A percentile compares a stretch with the other conserved stretches of the same genome.
phyloP scores from a whole-genome alignment of 2,113 vertebrate species.

The Pardalotus punctatus region DNA sequence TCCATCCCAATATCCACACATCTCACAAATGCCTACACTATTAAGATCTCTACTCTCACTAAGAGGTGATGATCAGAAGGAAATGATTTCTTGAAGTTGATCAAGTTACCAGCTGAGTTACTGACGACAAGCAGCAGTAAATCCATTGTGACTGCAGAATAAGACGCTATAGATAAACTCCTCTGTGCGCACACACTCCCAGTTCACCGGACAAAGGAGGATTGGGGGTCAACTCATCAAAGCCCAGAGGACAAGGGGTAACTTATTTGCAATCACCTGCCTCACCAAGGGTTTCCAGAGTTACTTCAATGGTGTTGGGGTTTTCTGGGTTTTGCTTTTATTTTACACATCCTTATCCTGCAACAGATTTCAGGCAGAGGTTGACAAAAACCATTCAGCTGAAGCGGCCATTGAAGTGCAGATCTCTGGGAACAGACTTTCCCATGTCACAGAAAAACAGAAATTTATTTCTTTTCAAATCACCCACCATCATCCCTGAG shows the following conservation, averaged over 20 bases:
- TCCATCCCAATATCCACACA: not conserved
- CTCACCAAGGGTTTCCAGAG: not conserved
- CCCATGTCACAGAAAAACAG: not conserved
- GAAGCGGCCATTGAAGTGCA: not conserved
- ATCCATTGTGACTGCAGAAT: not conserved
- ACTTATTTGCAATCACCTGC: not conserved
- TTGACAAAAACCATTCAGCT: not conserved
- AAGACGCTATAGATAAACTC: not conserved
- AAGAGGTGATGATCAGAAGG: not conserved
- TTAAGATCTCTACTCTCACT: not conserved
- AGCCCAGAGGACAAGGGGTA: not conserved
- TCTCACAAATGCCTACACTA: not conserved
- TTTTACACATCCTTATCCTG: not conserved
- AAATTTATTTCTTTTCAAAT: not conserved
- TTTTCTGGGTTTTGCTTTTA: not conserved
- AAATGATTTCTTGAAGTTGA: not conserved
- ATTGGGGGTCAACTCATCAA: not conserved
- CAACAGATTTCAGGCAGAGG: not conserved
- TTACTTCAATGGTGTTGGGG: fast-evolving
- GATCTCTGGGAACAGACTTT: not conserved
- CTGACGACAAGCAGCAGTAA: not conserved
- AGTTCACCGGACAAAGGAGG: not conserved
- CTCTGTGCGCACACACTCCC: fast-evolving
- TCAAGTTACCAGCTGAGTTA: not conserved
- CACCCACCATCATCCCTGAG: not conserved